Conservation (phyloP, 2,888 invertebrate genomes). For the Cryptophagus acutangulus region DNA sequence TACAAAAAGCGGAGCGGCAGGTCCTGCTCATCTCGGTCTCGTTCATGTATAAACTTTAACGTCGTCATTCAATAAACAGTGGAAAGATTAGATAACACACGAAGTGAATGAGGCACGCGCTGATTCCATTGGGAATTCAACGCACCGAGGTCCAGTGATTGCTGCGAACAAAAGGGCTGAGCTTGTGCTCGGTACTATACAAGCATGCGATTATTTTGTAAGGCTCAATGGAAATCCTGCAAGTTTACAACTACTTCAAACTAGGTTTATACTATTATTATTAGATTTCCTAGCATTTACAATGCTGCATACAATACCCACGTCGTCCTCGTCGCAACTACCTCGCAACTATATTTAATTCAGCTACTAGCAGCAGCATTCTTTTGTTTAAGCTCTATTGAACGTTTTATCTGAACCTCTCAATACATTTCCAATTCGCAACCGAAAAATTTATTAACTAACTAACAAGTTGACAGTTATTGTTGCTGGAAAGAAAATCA, state of each 20-base stretch:
- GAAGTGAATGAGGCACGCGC: slow-evolving; percentile 19
- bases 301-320: not conserved
- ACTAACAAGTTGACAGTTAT: no score
- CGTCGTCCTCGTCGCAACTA: not conserved
- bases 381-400: no score
- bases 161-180: slow-evolving; percentile 7
- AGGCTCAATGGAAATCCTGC: not conserved
- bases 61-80: slow-evolving; percentile 23
- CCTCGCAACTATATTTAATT: no score
- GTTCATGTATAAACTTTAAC: slow-evolving; percentile 19
- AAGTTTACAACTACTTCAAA: not conserved
- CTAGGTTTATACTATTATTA: slow-evolving; percentile 6
- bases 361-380: no score
- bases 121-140: slow-evolving; percentile 19
- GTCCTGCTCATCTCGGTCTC: no score
- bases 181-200: not conserved
- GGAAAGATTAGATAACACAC: slow-evolving; percentile 29
- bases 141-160: slow-evolving; percentile 19
- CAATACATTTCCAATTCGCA: no score
- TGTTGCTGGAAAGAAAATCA: no score
- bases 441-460: no score
- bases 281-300: not conserved
- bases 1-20: no score
- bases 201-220: slow-evolving; percentile 1
- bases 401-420: no score